Conservation (phyloP, 2,888 invertebrate genomes). For the Mimas tiliae region DNA sequence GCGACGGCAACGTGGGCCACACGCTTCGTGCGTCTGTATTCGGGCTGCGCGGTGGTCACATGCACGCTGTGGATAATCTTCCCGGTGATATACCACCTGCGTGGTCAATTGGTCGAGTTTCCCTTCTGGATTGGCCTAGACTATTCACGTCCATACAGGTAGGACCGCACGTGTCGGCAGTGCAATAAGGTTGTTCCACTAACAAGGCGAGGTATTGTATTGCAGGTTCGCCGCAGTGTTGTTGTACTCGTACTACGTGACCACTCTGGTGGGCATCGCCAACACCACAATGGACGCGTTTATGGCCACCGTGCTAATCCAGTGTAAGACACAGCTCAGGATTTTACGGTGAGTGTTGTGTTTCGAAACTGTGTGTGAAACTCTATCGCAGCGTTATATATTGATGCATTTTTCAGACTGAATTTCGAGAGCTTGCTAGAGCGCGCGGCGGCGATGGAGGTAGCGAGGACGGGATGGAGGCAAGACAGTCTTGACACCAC, state of each 20-base stretch:
- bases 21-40: conserved; percentile 46
- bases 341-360: conserved; percentile 58
- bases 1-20: conserved; percentile 42
- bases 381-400: not conserved
- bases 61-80: conserved; percentile 68
- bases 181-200: not conserved
- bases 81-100: conserved; percentile 49
- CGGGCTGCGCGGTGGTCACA: conserved; percentile 63
- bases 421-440: conserved; percentile 57
- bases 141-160: conserved; percentile 39
- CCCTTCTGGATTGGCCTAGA: conserved; percentile 50
- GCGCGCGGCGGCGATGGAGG: conserved; percentile 41
- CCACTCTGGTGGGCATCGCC: conserved; percentile 74
- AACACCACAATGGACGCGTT: conserved; percentile 80
- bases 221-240: conserved; percentile 61
- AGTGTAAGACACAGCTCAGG: conserved; percentile 66
- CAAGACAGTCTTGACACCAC: conserved; percentile 39
- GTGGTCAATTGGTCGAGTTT: conserved; percentile 52
- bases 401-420: conserved; percentile 49
- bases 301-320: conserved; percentile 68
- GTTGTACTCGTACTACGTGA: conserved; percentile 70
- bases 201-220: not conserved
- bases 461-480: conserved; percentile 29
- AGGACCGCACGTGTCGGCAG: not conserved
- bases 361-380: not conserved